Conservation (phyloP, 2,113 vertebrate species). For the Xenotilapia flavipinnis region DNA sequence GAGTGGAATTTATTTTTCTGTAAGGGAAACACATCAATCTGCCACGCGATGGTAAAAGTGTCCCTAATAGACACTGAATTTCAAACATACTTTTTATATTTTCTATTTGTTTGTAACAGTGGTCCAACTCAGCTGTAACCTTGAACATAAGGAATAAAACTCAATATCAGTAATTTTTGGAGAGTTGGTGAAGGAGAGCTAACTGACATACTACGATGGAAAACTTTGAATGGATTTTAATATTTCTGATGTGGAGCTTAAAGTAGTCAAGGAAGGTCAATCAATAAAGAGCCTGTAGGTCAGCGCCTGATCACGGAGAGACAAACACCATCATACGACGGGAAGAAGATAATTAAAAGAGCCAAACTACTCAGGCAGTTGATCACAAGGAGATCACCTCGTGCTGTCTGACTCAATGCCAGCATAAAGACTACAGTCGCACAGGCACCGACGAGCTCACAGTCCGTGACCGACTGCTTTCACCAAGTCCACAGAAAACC, state of each 20-base stretch:
- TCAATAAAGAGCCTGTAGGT: background rate
- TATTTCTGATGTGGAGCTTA: background rate
- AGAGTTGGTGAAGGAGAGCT: background rate
- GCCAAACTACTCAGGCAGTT: background rate
- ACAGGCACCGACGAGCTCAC: background rate
- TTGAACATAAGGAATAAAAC: background rate
- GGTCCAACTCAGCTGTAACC: background rate
- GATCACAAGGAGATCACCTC: rapidly evolving
- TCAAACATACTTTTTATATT: rapidly evolving
- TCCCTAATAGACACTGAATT: background rate
- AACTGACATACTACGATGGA: background rate
- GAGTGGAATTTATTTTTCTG: rapidly evolving
- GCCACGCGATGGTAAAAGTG: background rate
- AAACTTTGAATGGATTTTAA: background rate
- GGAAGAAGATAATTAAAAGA: background rate
- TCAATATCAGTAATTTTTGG: background rate
- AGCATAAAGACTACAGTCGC: background rate
- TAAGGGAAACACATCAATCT: background rate
- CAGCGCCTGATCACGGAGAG: rapidly evolving
- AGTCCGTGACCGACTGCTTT: background rate
- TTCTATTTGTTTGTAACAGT: background rate
- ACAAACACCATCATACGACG: background rate
- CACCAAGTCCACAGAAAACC: background rate
- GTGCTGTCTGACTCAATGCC: background rate
- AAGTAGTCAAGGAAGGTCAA: background rate